Evolutionary conservation across 2,113 vertebrate genomes (phyloP), one percentile per base, ranked within the genome.

Genomic region (Aix galericulata): DNA sequence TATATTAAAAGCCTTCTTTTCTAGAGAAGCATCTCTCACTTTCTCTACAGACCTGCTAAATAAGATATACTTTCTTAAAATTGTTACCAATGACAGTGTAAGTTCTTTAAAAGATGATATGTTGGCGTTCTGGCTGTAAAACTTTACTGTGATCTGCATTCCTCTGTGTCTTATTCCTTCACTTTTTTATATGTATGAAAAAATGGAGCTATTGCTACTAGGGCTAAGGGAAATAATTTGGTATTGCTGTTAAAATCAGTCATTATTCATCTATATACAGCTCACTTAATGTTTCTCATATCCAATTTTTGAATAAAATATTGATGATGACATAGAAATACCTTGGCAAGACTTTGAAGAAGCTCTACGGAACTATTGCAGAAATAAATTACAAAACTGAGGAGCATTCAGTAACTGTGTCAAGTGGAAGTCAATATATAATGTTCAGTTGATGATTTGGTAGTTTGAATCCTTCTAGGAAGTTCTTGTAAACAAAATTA

Each of bases 71-170:
- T 92, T 96, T 64, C 83, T 90, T 58, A 42, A 76, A 91, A 71
- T 82, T 81, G 89, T 94, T 97, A 80, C 85, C 72, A 84, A 93
- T 96, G 95, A 69, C 26, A 94, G 77, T 71, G 86, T 68, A 93
- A 93, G 40, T 93, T 95, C 89, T 96, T 52, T 91, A 60, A 94
- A 97, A 82, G 84, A 96, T 91, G 95, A 78, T 91, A 92, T 74
- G 88, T 87, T 94, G 52, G 56, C 53, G 50, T 71, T 92, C 83
- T 89, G 93, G 76, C 92, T 78, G 44, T 94, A 86, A 88, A 96
- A 86, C n/a, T 95, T 94, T 88, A 86, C 91, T 86, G 90, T 85
- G 13, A 58, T 95, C 68, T 50, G 21, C 22, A 50, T 25, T 50
- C 48, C 48, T 50, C 12, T 50, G 59, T 71, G 52, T 59, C 52